Conservation (phyloP, 2,797 vertebrate genomes). For the Rhinella marina region DNA sequence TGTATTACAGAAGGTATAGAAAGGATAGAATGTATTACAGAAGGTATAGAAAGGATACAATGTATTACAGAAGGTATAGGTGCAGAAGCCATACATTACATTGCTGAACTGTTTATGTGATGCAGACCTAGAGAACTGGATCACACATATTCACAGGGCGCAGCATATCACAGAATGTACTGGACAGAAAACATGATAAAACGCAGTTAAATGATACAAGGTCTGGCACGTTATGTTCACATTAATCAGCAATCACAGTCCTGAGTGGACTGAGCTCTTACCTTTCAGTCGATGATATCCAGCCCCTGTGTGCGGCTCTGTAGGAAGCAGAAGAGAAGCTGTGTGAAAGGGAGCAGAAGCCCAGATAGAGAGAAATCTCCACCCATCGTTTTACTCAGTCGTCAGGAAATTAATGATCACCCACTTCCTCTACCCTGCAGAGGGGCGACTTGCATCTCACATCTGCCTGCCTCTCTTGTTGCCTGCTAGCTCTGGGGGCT, state of each 20-base stretch:
- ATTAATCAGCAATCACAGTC: not conserved
- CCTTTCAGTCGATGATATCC: conserved; percentile 27
- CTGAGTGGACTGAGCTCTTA: not conserved
- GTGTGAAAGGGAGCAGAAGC: conserved; percentile 54
- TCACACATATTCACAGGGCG: not conserved
- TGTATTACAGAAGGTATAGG: not conserved
- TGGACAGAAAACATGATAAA: not conserved
- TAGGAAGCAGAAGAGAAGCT: conserved; percentile 47
- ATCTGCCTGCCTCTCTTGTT: conserved; percentile 18
- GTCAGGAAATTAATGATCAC: conserved; percentile 72
- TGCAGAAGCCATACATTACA: too few species aligned
- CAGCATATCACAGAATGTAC: not conserved
- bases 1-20: not conserved
- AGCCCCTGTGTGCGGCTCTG: conserved; percentile 36
- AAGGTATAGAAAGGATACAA: not conserved
- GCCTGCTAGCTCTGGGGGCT: not conserved
- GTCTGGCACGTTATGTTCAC: not conserved
- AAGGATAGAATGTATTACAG: not conserved
- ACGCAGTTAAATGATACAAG: not conserved
- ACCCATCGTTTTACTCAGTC: conserved; percentile 85
- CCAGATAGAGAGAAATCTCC: conserved; percentile 79
- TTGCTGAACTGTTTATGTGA: too few species aligned
- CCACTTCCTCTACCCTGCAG: conserved; percentile 50
- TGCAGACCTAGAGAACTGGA: too few species aligned
- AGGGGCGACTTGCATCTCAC: conserved; percentile 27